phyloP scores from a whole-genome alignment of 2,797 vertebrate species.

The Bradypodion ventrale region DNA sequence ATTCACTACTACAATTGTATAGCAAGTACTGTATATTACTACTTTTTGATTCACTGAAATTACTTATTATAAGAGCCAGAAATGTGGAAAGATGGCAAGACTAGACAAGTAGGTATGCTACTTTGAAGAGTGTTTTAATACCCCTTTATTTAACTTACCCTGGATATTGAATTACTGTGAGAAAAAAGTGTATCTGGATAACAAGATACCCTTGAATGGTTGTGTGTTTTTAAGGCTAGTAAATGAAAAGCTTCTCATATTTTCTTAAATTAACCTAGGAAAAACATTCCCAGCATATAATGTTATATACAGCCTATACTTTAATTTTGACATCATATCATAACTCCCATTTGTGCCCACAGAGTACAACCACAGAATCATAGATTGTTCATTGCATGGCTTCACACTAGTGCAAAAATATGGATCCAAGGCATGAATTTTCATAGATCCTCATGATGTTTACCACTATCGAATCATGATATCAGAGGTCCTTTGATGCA shows the following conservation, averaged over 20 bases:
- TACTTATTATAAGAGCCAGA: not conserved
- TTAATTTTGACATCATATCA: no score
- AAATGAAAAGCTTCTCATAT: not conserved
- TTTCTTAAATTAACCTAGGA: not conserved
- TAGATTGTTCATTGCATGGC: no score
- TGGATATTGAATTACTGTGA: slow-evolving; percentile 8
- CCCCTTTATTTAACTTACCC: slow-evolving; percentile 18
- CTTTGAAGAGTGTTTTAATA: not conserved
- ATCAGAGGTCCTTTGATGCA: no score
- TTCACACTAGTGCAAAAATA: no score
- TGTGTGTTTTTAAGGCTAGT: slow-evolving; percentile 11
- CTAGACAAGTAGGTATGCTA: not conserved
- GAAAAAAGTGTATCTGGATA: not conserved
- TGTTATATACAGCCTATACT: not conserved
- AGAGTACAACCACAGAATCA: no score
- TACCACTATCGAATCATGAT: no score
- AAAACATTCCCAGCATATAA: not conserved
- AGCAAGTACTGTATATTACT: not conserved
- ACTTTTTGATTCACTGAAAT: not conserved
- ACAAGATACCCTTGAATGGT: not conserved
- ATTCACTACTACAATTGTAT: not conserved
- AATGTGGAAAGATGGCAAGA: not conserved
- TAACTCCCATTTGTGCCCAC: no score
- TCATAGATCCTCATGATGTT: no score
- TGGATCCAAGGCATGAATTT: no score